Percentiles rank a stretch among this genome's conserved stretches.
Evolutionary conservation across 2,888 invertebrate species (phyloP).

Genomic region (Dendrolimus pini): DNA sequence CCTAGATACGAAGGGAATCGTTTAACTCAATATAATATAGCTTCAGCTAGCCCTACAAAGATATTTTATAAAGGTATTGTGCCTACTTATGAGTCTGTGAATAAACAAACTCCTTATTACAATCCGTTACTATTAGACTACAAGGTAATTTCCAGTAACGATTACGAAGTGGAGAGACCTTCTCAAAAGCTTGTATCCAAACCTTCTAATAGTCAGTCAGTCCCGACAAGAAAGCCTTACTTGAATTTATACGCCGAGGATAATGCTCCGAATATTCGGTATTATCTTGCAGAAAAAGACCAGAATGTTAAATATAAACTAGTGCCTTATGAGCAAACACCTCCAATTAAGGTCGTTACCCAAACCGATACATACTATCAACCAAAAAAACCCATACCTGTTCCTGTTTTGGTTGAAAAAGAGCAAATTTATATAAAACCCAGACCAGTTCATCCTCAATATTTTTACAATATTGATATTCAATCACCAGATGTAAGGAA

Average conservation of each 20-base stretch:
- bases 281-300: slow-evolving; percentile 55
- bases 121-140: slow-evolving; percentile 38
- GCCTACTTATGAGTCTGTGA: slow-evolving; percentile 18
- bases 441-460: slow-evolving; percentile 44
- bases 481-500: slow-evolving; percentile 28
- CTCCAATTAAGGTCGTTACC: slow-evolving; percentile 39
- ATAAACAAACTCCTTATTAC: slow-evolving; percentile 36
- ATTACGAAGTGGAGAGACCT: slow-evolving; percentile 37
- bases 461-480: slow-evolving; percentile 32
- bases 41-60: slow-evolving; percentile 63
- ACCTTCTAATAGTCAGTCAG: slow-evolving; percentile 22
- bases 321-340: slow-evolving; percentile 70
- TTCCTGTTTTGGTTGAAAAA: slow-evolving; percentile 35
- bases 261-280: slow-evolving; percentile 43
- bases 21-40: slow-evolving; percentile 63
- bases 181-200: slow-evolving; percentile 39
- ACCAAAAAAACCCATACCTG: slow-evolving; percentile 34
- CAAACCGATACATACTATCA: slow-evolving; percentile 33
- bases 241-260: slow-evolving; percentile 41
- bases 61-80: slow-evolving; percentile 51
- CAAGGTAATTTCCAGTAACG: slow-evolving; percentile 23
- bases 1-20: slow-evolving; percentile 68
- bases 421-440: slow-evolving; percentile 49
- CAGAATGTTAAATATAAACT: slow-evolving; percentile 56
- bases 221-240: slow-evolving; percentile 43